Conservation (phyloP, 2,113 vertebrate genomes). For the Crotalus helleri region DNA sequence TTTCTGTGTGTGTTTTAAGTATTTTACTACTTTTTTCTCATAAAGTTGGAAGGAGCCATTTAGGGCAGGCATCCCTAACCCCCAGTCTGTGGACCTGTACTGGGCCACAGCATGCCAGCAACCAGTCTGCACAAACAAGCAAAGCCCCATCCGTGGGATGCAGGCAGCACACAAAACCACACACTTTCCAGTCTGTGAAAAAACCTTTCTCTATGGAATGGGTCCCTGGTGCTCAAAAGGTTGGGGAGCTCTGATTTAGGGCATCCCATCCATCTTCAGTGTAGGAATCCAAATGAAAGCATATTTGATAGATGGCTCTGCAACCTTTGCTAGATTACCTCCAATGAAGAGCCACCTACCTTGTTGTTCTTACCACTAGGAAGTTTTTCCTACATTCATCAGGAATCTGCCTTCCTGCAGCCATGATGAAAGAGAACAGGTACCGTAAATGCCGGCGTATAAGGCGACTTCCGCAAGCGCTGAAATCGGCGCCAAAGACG, state of each 20-base stretch:
- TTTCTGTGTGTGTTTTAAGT: not conserved
- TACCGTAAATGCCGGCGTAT: too few species aligned
- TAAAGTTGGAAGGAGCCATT: not conserved
- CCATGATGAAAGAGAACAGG: not conserved
- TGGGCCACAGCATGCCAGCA: too few species aligned
- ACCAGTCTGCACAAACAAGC: too few species aligned
- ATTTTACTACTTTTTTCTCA: not conserved
- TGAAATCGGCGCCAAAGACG: too few species aligned
- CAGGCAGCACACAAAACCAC: too few species aligned
- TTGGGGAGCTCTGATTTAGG: not conserved
- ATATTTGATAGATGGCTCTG: not conserved
- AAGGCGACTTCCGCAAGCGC: too few species aligned
- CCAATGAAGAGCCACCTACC: not conserved
- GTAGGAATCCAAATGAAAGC: not conserved
- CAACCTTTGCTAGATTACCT: not conserved
- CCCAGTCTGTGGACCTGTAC: too few species aligned
- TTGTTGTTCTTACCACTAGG: not conserved
- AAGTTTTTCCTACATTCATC: not conserved
- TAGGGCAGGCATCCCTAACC: too few species aligned
- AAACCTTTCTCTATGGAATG: rapidly evolving
- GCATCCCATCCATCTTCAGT: not conserved
- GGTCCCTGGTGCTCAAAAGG: too few species aligned
- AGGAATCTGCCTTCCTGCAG: not conserved
- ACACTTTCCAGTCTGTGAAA: too few species aligned
- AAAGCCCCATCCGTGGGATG: too few species aligned